phyloP scores from a whole-genome alignment of 2,888 invertebrate species.

The Drosophila subquinaria region DNA sequence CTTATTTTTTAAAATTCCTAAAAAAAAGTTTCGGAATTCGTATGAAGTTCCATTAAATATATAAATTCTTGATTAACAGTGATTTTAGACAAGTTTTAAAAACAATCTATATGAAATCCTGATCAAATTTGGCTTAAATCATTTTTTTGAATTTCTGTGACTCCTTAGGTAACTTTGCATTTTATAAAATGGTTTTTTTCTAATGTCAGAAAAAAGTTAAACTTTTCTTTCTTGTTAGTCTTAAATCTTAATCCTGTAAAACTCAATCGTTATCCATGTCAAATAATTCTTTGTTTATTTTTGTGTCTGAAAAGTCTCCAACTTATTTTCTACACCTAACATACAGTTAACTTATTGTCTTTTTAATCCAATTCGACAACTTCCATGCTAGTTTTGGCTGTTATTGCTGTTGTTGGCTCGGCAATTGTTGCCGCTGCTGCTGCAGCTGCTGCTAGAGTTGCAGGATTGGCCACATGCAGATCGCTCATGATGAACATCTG shows the following conservation, averaged over 20 bases:
- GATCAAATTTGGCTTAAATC: no score
- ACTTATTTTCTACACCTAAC: conserved; percentile 6
- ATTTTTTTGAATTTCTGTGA: no score
- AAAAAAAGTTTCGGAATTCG: no score
- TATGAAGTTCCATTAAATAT: no score
- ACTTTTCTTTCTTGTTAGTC: no score
- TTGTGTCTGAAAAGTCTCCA: not conserved
- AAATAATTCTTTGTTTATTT: conserved; percentile 5
- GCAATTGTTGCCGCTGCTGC: conserved; percentile 14
- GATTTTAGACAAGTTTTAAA: no score
- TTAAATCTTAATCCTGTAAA: not conserved
- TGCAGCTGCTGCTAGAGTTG: not conserved
- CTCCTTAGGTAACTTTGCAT: no score
- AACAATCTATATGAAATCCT: no score
- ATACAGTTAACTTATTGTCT: conserved; percentile 23
- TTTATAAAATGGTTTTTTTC: no score
- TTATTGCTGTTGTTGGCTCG: conserved; percentile 25
- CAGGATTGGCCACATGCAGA: conserved; percentile 53
- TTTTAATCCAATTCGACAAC: conserved; percentile 68
- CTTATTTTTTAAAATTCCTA: no score
- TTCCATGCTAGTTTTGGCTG: conserved; percentile 47
- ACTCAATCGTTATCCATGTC: not conserved
- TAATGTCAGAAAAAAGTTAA: no score
- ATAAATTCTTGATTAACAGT: no score
- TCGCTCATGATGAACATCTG: conserved; percentile 88